Conservation (phyloP, 2,888 invertebrate species). For the Leptinotarsa tumamoca region DNA sequence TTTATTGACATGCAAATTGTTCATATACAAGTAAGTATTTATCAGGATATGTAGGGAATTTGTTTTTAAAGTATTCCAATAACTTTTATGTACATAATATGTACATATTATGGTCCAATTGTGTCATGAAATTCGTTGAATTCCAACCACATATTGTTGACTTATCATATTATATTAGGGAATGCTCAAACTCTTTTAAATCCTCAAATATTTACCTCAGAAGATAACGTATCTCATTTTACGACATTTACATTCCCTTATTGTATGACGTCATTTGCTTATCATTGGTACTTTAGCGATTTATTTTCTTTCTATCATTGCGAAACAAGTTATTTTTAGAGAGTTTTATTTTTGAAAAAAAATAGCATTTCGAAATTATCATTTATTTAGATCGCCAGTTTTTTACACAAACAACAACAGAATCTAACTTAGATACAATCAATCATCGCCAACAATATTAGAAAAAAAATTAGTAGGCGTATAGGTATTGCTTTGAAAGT, state of each 20-base stretch:
- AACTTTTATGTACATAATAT: too few species aligned
- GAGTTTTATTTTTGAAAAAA: background rate
- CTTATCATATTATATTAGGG: background rate
- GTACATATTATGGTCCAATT: too few species aligned
- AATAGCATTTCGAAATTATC: background rate
- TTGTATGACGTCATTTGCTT: background rate
- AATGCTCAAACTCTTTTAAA: constrained; percentile 28
- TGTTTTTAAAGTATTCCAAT: too few species aligned
- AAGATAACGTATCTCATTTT: constrained; percentile 20
- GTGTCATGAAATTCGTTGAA: background rate
- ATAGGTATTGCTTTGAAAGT: background rate
- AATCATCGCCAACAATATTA: constrained; percentile 10
- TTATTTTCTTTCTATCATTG: background rate
- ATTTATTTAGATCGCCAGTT: background rate
- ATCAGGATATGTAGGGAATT: too few species aligned
- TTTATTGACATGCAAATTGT: too few species aligned
- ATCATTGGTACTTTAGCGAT: background rate
- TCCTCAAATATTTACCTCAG: constrained; percentile 29
- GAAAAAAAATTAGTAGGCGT: constrained; percentile 1
- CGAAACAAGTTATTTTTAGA: background rate
- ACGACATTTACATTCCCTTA: background rate
- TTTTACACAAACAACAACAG: background rate
- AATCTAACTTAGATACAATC: background rate
- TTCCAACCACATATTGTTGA: background rate
- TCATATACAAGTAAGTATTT: too few species aligned